Percentiles rank a stretch among this genome's conserved stretches.
Evolutionary conservation across 2,888 invertebrate genomes (phyloP).

Genomic region (Anoncus sp.): DNA sequence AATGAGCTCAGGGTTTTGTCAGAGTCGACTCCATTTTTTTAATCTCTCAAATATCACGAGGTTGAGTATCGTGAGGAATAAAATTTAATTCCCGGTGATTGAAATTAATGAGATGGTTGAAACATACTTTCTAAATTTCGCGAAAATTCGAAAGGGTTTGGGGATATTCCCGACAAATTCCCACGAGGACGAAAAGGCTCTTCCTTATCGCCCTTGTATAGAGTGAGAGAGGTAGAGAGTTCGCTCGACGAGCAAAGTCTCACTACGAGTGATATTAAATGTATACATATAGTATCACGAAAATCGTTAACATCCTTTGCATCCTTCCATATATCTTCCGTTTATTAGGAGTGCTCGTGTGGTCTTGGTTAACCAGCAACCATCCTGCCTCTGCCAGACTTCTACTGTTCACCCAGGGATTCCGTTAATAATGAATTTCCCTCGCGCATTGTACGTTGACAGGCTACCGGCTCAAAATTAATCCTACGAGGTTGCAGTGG

Average conservation of each 20-base stretch:
- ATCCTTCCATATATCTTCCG: conserved; percentile 54
- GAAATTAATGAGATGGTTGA: conserved; percentile 14
- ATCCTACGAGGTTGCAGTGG: conserved; percentile 36
- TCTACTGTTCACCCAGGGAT: conserved; percentile 5
- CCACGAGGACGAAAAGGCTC: conserved; percentile 22
- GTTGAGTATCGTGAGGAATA: background rate
- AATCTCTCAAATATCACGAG: conserved; percentile 14
- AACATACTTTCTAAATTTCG: conserved; percentile 36
- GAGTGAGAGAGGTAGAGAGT: background rate
- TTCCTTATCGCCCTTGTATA: too few species aligned
- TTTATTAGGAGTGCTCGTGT: conserved; percentile 51
- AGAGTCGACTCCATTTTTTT: background rate
- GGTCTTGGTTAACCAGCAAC: conserved; percentile 52
- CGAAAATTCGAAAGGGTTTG: conserved; percentile 15
- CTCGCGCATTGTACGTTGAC: conserved; percentile 40
- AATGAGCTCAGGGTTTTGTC: conserved; percentile 17
- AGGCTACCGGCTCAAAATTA: conserved; percentile 37
- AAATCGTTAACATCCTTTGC: conserved; percentile 25
- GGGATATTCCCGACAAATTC: conserved; percentile 6
- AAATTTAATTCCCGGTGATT: conserved; percentile 12
- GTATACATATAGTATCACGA: conserved; percentile 14
- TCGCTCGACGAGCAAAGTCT: conserved; percentile 1
- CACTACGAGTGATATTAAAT: conserved; percentile 45
- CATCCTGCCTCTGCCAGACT: conserved; percentile 22
- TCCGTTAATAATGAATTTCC: conserved; percentile 56